These are phyloP conservation scores for Drosophila orosa DNA, from an alignment of 1,140 invertebrate genomes.

Conservation along the genomic window DNA sequence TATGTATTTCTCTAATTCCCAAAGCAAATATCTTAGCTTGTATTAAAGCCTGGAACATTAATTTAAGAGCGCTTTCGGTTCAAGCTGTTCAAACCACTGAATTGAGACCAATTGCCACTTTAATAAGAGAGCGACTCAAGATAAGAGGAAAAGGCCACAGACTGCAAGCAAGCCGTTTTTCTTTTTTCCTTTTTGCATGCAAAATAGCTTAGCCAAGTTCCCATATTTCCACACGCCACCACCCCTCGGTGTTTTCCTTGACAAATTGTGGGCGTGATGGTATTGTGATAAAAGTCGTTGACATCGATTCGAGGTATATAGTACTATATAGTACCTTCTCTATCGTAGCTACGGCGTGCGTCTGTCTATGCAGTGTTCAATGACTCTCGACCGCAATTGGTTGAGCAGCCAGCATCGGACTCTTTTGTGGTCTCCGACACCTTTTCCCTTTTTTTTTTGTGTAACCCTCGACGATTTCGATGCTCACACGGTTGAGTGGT, in stretches of 20 bases:
- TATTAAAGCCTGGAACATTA: not conserved
- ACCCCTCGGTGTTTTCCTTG: not conserved
- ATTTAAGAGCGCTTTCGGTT: not conserved
- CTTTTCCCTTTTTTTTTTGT: slow-evolving; percentile 22
- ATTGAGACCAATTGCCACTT: slow-evolving; percentile 41
- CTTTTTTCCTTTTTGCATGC: slow-evolving; percentile 27
- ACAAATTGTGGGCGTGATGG: slow-evolving; percentile 13
- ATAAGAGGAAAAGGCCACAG: slow-evolving; percentile 44
- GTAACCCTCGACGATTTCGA: slow-evolving; percentile 19
- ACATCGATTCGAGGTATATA: slow-evolving; percentile 41
- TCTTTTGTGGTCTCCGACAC: slow-evolving; percentile 46
- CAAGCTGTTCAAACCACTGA: not conserved
- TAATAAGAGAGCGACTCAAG: slow-evolving; percentile 32
- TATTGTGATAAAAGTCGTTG: slow-evolving; percentile 35
- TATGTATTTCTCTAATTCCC: not conserved
- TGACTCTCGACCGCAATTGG: slow-evolving; percentile 76
- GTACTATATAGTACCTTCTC: slow-evolving; percentile 3
- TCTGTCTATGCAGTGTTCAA: slow-evolving; percentile 54
- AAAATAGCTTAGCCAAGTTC: slow-evolving; percentile 47
- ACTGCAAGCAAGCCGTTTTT: slow-evolving; percentile 42
- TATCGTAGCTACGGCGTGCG: not conserved
- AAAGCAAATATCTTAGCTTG: not conserved
- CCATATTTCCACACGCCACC: slow-evolving; percentile 4
- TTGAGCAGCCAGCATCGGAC: slow-evolving; percentile 37
- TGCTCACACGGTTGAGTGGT: slow-evolving; percentile 55